Conservation (phyloP, 1,140 invertebrate species). For the Globodera rostochiensis region DNA sequence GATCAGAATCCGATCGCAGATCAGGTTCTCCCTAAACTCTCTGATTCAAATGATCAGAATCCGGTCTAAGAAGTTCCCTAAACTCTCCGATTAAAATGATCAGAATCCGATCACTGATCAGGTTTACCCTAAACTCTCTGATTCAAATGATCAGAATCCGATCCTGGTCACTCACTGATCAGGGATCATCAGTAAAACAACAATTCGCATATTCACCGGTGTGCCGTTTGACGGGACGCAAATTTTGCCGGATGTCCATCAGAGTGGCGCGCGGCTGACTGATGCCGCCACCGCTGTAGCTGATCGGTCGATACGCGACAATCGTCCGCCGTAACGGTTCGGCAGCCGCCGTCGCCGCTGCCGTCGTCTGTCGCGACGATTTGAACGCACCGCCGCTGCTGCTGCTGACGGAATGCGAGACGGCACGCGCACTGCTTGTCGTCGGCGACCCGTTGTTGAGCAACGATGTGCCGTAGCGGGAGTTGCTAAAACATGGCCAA, state of each 20-base stretch:
- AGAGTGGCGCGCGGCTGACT: slow-evolving; percentile 26
- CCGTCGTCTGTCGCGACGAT: background rate
- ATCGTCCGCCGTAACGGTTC: background rate
- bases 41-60: background rate
- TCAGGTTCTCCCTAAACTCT: background rate
- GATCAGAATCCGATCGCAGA: background rate
- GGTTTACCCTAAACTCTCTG: no score
- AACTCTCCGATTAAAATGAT: background rate
- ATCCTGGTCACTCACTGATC: background rate
- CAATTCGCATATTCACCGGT: slow-evolving; percentile 17
- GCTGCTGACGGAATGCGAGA: background rate
- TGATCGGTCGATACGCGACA: slow-evolving; percentile 10
- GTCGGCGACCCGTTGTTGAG: background rate
- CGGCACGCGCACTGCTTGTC: background rate
- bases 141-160: background rate
- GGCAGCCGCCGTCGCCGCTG: background rate
- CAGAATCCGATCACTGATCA: background rate
- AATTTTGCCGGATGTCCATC: slow-evolving; percentile 35
- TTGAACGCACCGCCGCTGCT: background rate
- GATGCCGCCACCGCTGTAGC: background rate
- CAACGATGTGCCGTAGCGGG: slow-evolving; percentile 2
- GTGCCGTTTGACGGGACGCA: slow-evolving; percentile 35
- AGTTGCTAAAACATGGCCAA: background rate
- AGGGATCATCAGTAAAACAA: background rate
- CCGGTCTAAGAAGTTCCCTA: background rate